Evolutionary conservation across 2,113 vertebrate genomes (phyloP), one percentile per base, ranked within the genome.

Genomic region (Ornithorhynchus anatinus): DNA sequence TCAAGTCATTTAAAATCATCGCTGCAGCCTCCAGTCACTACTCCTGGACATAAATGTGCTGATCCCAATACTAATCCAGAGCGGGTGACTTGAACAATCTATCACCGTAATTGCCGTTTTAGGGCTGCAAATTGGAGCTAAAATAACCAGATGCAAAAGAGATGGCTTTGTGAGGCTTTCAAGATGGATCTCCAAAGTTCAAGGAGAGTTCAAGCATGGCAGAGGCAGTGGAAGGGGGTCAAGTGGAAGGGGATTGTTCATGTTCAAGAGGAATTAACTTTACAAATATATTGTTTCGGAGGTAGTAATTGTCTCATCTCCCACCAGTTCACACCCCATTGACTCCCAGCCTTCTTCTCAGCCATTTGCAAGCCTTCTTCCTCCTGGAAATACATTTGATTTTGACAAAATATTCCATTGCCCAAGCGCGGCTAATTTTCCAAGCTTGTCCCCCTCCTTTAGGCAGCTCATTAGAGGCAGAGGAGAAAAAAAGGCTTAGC

Each of bases 191-290:
- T 92, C 89, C 91, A 88, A 94, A 96, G 97, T 98, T 99, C 97
- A 99, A 97, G 96, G 96, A 95, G 96, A 99, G 97, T 99, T 99
- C 96, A 98, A 94, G 94, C 97, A 94, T 94, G 92, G 92, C 94
- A 90, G 89, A 90, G 91, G 91, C 90, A 94, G 92, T 96, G 91
- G 92, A 92, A 85, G 87, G 87, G 89, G 95, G 94, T 94, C 94
- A 96, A 95, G 93, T 95, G 89, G 93, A 93, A 92, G 85, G 91
- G 92, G 93, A 94, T 88, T 92, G 91, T 92, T 95, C 93, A 84
- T 88, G 89, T 95, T 94, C 90, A 57, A 79, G 80, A 92, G 89
- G 92, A 96, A 98, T 95, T 94, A 97, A 95, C 95, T 94, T 92
- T 92, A 94, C 93, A 96, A 98, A 98, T 96, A 97, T 94, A 96